Percentiles rank a stretch among this genome's conserved stretches.
Conservation (phyloP, 2,113 vertebrate species). For the Chloropsis cyanopogon region DNA sequence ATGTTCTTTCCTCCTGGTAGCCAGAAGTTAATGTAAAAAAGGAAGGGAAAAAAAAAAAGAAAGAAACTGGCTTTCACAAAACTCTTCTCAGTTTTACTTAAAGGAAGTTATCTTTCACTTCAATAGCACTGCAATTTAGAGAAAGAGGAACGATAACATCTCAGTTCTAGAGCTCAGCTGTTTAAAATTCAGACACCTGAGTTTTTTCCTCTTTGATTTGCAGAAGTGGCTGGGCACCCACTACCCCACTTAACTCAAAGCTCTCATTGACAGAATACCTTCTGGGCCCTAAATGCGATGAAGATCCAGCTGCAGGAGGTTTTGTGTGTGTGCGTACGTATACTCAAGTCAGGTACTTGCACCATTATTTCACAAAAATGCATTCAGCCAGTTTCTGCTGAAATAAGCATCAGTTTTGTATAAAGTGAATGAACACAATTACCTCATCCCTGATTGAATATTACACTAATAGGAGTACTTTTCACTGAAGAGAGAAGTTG, state of each 20-base stretch:
- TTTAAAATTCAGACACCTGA: not conserved
- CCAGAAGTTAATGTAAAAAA: not conserved
- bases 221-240: not conserved
- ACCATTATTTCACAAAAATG: not conserved
- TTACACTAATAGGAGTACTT: not conserved
- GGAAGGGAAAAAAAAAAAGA: not conserved
- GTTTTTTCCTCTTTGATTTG: not conserved
- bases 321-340: fast-evolving
- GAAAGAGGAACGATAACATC: not conserved
- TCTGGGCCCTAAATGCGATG: not conserved
- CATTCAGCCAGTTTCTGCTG: not conserved
- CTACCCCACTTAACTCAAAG: not conserved
- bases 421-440: not conserved
- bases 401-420: not conserved
- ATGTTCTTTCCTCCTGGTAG: not conserved
- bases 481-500: not conserved
- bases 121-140: not conserved
- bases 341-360: not conserved
- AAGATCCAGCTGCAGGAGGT: not conserved
- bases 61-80: not conserved
- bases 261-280: not conserved
- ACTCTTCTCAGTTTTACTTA: not conserved
- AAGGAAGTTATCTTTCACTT: not conserved
- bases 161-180: not conserved
- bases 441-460: not conserved